Conservation (phyloP, 2,888 invertebrate species). For the Apantesis nais region DNA sequence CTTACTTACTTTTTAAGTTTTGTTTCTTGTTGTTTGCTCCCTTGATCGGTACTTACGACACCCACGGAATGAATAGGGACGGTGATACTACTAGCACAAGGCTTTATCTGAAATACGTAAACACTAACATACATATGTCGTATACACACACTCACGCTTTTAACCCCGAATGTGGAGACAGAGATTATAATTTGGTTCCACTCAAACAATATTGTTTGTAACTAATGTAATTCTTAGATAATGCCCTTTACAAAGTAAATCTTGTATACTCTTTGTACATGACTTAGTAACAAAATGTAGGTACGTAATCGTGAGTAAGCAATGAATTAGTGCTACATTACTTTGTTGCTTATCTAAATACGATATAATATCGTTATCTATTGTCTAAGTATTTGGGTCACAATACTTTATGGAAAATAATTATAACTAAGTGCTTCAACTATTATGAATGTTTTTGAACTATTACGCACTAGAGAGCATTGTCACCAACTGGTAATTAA, state of each 20-base stretch:
- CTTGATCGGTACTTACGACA: too few relatives aligned
- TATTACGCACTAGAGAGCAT: not conserved
- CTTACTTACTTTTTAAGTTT: too few relatives aligned
- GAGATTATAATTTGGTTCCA: not conserved
- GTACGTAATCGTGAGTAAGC: not conserved
- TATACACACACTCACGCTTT: not conserved
- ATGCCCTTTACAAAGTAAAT: not conserved
- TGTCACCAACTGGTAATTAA: not conserved
- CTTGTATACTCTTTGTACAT: not conserved
- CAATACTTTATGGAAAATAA: conserved; percentile 2
- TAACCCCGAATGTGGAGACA: not conserved
- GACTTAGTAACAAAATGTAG: not conserved
- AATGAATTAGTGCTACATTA: not conserved
- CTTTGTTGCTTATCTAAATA: conserved; percentile 3
- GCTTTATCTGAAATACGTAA: not conserved
- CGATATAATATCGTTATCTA: conserved; percentile 4
- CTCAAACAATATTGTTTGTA: not conserved
- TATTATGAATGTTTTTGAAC: not conserved
- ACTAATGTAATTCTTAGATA: not conserved
- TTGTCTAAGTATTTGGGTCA: conserved; percentile 7
- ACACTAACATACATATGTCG: not conserved
- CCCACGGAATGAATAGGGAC: too few relatives aligned
- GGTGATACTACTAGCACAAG: too few relatives aligned
- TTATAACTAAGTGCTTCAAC: not conserved
- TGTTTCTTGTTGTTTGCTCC: too few relatives aligned